A percentile compares a stretch with the other conserved stretches of the same genome.
Conservation (phyloP, 2,113 vertebrate genomes). For the Naja naja region DNA sequence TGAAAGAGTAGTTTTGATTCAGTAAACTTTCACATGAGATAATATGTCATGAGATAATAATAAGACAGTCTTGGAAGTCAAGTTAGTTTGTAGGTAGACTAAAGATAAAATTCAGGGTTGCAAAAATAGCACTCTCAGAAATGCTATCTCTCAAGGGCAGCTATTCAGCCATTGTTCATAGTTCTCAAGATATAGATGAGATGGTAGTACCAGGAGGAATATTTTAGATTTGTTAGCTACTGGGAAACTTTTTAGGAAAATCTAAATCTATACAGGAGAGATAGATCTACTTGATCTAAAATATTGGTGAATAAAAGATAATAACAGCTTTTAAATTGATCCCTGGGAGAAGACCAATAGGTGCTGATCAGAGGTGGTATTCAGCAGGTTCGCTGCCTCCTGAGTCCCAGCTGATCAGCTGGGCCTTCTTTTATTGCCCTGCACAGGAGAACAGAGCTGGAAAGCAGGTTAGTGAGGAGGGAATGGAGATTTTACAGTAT, state of each 20-base stretch:
- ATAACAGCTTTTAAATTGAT: not conserved
- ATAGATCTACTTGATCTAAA: not conserved
- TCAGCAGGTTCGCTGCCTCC: no score
- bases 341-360: not conserved
- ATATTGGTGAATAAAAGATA: not conserved
- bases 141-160: not conserved
- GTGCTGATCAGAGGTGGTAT: not conserved
- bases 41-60: not conserved
- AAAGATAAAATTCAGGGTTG: not conserved
- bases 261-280: not conserved
- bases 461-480: no score
- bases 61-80: not conserved
- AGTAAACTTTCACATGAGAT: not conserved
- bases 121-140: not conserved
- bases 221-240: not conserved
- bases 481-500: no score
- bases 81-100: not conserved
- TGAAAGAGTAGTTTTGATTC: not conserved
- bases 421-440: no score
- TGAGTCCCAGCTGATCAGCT: no score
- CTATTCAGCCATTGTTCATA: not conserved
- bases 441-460: no score
- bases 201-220: not conserved
- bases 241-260: not conserved
- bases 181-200: not conserved